Evolutionary conservation across 2,797 vertebrate species (phyloP).

Genomic region (Micromesistius poutassou): DNA sequence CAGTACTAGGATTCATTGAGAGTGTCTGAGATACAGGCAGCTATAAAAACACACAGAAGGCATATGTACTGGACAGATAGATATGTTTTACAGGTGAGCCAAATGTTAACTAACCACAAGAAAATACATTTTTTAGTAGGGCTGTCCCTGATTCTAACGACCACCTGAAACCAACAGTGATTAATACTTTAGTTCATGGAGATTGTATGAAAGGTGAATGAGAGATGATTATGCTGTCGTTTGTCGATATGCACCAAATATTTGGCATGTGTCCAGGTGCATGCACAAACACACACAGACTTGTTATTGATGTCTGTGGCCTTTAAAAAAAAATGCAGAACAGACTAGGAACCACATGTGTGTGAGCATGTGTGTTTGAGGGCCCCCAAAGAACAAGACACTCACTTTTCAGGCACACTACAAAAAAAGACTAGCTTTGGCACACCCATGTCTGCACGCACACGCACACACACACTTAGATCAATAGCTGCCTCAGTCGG

Average conservation of each 20-base stretch:
- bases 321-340: slow-evolving; percentile 50
- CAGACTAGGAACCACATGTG: slow-evolving; percentile 52
- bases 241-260: slow-evolving; percentile 33
- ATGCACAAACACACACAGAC: slow-evolving; percentile 18
- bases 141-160: slow-evolving; percentile 47
- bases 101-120: not conserved
- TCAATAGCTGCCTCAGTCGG: slow-evolving; percentile 88
- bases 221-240: slow-evolving; percentile 30
- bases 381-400: slow-evolving; percentile 33
- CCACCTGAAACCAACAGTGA: slow-evolving; percentile 39
- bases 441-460: slow-evolving; percentile 64
- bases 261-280: slow-evolving; percentile 6
- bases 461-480: slow-evolving; percentile 40
- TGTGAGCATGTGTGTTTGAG: slow-evolving; percentile 46
- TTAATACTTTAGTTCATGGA: slow-evolving; percentile 43
- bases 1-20: slow-evolving; percentile 56
- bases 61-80: slow-evolving; percentile 18
- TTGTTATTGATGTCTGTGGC: slow-evolving; percentile 47
- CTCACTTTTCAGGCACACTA: slow-evolving; percentile 65
- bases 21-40: slow-evolving; percentile 13
- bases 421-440: slow-evolving; percentile 63
- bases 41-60: slow-evolving; percentile 42
- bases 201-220: slow-evolving; percentile 33
- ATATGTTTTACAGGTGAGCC: not conserved
- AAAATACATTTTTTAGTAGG: slow-evolving; percentile 41